A percentile compares a stretch with the other conserved stretches of the same genome.
These are phyloP conservation scores for Thymallus thymallus DNA, from an alignment of 2,113 vertebrate species.

Conservation along the genomic window DNA sequence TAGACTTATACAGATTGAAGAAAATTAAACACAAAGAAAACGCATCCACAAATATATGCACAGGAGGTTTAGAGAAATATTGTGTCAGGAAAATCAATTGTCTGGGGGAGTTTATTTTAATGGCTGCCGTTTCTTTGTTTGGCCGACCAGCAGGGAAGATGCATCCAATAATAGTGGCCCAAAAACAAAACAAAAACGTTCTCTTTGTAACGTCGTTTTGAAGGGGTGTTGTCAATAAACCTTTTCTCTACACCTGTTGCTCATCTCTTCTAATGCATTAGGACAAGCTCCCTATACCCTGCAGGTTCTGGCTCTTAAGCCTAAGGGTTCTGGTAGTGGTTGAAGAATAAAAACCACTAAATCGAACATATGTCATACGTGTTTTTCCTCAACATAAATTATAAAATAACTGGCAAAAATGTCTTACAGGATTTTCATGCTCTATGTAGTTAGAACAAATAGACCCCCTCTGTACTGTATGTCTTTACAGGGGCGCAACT, in stretches of 20 bases:
- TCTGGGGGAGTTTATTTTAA: not conserved
- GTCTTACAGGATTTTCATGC: no score
- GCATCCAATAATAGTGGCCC: not conserved
- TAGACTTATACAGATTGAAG: not conserved
- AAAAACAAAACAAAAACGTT: no score
- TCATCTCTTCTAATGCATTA: not conserved
- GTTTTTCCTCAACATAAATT: no score
- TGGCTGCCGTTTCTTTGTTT: not conserved
- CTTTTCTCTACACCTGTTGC: not conserved
- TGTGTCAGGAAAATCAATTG: not conserved
- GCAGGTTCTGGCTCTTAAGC: no score
- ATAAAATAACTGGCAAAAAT: no score
- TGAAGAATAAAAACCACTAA: no score
- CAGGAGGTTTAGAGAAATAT: slow-evolving; percentile 10
- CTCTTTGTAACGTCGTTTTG: no score
- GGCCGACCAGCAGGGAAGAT: slow-evolving; percentile 18
- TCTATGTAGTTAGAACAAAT: not conserved
- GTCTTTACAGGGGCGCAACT: not conserved
- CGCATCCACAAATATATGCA: not conserved
- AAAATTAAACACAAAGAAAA: not conserved
- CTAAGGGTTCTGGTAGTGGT: not conserved
- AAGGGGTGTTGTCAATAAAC: no score
- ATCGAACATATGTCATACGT: no score
- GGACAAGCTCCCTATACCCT: no score
- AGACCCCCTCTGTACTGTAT: not conserved